phyloP scores from a whole-genome alignment of 2,797 vertebrate species.

The Dipus sagitta region DNA sequence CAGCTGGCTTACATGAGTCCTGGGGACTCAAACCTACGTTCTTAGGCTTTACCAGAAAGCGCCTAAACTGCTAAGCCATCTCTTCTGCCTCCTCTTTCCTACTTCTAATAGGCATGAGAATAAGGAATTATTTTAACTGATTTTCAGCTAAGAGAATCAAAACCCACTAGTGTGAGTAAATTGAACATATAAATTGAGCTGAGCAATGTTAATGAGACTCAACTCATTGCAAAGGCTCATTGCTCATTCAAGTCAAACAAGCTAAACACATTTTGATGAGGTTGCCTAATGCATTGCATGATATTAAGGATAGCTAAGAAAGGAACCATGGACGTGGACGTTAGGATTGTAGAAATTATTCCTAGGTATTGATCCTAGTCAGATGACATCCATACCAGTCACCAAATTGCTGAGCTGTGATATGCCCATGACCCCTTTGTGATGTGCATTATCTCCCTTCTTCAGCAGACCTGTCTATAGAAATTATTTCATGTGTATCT shows the following conservation, averaged over 20 bases:
- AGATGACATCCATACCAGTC: neutral
- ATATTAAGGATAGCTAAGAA: neutral
- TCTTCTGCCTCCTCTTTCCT: neutral
- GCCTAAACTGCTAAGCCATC: too few species aligned
- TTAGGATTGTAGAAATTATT: neutral
- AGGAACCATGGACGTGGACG: neutral
- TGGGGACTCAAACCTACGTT: too few species aligned
- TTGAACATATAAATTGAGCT: neutral
- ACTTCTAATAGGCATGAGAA: neutral
- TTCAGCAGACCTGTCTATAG: neutral
- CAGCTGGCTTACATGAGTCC: too few species aligned
- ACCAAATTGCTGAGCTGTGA: neutral
- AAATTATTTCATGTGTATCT: neutral
- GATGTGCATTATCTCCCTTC: fast-evolving
- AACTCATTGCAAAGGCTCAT: neutral
- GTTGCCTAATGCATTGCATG: neutral
- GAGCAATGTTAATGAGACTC: neutral
- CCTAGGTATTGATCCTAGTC: neutral
- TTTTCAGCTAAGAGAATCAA: neutral
- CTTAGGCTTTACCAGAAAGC: too few species aligned
- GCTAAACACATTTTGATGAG: neutral
- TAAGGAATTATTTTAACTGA: neutral
- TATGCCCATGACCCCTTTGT: neutral
- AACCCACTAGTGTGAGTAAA: neutral
- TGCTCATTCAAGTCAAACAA: neutral